Percentiles rank a stretch among this genome's conserved stretches.
phyloP scores from a whole-genome alignment of 2,797 vertebrate genomes.

The Dipus sagitta region DNA sequence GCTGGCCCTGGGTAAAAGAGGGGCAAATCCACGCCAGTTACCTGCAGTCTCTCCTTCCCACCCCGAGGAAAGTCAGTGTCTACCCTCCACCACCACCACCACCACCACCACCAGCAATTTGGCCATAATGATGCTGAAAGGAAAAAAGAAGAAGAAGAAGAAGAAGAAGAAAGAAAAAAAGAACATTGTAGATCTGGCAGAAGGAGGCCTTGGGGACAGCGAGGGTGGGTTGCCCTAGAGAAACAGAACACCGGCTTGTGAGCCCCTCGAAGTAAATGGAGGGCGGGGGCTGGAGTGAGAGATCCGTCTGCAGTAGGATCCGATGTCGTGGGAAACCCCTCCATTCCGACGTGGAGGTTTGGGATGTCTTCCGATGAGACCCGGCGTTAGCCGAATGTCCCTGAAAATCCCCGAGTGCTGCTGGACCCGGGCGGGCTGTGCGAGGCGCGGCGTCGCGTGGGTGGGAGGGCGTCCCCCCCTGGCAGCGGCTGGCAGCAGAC shows the following conservation, averaged over 20 bases:
- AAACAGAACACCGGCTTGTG: not conserved
- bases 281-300: not conserved
- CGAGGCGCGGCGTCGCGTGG: not conserved
- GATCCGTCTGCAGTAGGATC: not conserved
- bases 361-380: not conserved
- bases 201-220: constrained; percentile 56
- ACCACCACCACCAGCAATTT: not conserved
- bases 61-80: not conserved
- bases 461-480: constrained; percentile 28
- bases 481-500: not conserved
- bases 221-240: not conserved
- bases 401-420: not conserved
- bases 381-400: not conserved
- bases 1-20: not conserved
- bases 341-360: not conserved
- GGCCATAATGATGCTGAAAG: constrained; percentile 36
- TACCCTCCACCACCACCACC: no score
- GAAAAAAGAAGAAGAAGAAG: not conserved
- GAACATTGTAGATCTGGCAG: not conserved
- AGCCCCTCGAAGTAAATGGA: constrained; percentile 40
- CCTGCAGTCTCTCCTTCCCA: constrained; percentile 9
- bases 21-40: not conserved
- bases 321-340: not conserved
- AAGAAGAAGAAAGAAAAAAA: not conserved
- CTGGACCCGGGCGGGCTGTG: not conserved